A percentile compares a stretch with the other conserved stretches of the same genome.
Evolutionary conservation across 2,888 invertebrate species (phyloP).

Genomic region (Myathropa florea): DNA sequence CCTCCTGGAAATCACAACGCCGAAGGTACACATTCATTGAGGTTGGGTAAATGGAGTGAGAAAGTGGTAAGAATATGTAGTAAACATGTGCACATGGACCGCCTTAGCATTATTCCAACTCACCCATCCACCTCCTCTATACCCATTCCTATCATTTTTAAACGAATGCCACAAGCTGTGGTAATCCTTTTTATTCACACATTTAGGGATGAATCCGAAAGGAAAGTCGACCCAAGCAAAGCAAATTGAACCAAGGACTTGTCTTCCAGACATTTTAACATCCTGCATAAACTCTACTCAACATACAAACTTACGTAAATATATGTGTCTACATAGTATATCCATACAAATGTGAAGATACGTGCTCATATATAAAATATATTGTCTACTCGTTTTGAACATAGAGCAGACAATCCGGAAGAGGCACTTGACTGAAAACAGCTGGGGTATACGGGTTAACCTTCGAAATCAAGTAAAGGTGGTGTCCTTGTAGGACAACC

Average conservation of each 20-base stretch:
- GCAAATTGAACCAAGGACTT: conserved; percentile 63
- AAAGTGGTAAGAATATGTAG: conserved; percentile 30
- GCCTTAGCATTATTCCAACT: conserved; percentile 45
- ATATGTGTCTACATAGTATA: neutral
- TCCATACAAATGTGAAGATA: neutral
- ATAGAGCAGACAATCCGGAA: conserved; percentile 57
- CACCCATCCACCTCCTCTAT: conserved; percentile 1
- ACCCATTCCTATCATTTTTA: conserved; percentile 38
- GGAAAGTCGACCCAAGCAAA: conserved; percentile 66
- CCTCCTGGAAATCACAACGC: conserved; percentile 19
- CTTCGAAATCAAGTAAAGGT: conserved; percentile 60
- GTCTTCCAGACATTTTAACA: conserved; percentile 71
- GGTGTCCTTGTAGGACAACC: conserved; percentile 57
- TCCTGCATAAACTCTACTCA: conserved; percentile 34
- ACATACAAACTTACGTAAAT: neutral
- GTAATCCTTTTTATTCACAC: conserved; percentile 71
- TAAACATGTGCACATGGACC: conserved; percentile 29
- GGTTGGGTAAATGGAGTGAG: neutral
- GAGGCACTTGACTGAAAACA: conserved; percentile 60
- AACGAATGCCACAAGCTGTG: conserved; percentile 68
- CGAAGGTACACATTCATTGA: conserved; percentile 26
- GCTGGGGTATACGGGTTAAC: conserved; percentile 44
- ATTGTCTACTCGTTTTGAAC: conserved; percentile 52
- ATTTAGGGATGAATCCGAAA: conserved; percentile 66
- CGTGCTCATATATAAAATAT: conserved; percentile 37